Evolutionary conservation across 2,888 invertebrate genomes (phyloP).

Genomic region (Muschampia plurimacula): DNA sequence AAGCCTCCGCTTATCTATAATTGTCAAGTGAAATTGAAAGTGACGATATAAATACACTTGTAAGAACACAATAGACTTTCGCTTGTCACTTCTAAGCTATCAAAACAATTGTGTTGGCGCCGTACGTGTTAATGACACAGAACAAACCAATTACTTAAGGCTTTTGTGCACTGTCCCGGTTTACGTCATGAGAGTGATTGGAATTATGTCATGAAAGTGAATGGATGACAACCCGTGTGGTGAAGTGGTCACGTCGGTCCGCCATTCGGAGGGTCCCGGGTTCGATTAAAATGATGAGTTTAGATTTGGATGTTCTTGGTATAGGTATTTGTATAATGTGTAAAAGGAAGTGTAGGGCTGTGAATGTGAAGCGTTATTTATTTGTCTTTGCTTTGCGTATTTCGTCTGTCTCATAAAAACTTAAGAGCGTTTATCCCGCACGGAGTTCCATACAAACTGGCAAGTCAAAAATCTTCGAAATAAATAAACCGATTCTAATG

Average conservation of each 20-base stretch:
- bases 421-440: too few species aligned
- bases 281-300: too few species aligned
- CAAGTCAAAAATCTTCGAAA: too few species aligned
- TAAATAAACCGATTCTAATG: too few species aligned
- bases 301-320: too few species aligned
- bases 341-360: too few species aligned
- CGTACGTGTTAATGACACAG: not conserved
- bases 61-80: slow-evolving; percentile 48
- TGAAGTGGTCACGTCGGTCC: not conserved
- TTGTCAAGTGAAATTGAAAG: slow-evolving; percentile 49
- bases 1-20: slow-evolving; percentile 11
- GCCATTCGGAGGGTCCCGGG: too few species aligned
- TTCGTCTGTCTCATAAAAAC: too few species aligned
- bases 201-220: not conserved
- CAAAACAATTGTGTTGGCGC: slow-evolving; percentile 45
- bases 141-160: slow-evolving; percentile 3
- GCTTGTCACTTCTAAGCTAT: slow-evolving; percentile 47
- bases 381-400: not conserved
- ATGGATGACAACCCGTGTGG: not conserved
- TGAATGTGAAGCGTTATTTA: too few species aligned
- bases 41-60: slow-evolving; percentile 34
- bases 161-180: not conserved
- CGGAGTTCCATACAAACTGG: too few species aligned
- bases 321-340: too few species aligned
- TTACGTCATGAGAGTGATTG: not conserved